Evolutionary conservation across 2,113 vertebrate species (phyloP), one percentile per base, ranked within the genome.

Genomic region (Hystrix brachyura): DNA sequence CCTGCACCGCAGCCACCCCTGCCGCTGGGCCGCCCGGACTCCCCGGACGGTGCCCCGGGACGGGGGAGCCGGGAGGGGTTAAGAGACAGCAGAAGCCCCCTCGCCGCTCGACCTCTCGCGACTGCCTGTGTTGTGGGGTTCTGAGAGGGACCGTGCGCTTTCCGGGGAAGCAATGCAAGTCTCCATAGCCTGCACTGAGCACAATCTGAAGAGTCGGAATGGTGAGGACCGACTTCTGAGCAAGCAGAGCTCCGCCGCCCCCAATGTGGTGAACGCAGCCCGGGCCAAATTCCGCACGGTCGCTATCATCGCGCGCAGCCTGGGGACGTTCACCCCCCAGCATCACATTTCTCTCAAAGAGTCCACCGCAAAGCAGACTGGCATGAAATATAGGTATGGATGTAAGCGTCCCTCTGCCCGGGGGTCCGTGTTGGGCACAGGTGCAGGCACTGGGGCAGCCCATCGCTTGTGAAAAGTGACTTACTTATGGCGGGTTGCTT

Each of bases 371-470:
- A 99, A 99, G 98, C 99, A 99, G 99, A 99, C 99, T 59, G 99
- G 99, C 98, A 99, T 99, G 99, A 99, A 99, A 98, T 99, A 99
- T 98, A 99, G 99, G 99, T 99, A 99, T 97, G 99, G 97, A 95
- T 29, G 62, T 18, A 0, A 90, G 93, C 15, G 94, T 93, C 51
- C 64, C 62, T 97, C 87, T 90, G 90, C 87, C 87, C 84, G n/a
- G 9, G 74, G 1, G 82, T 91, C 87, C 1, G 69, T 5, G 93
- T 76, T 10, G 87, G 72, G 8, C 82, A 59, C 96, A 96, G 93
- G 87, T 69, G 84, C 84, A 34, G 95, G 29, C 25, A 29, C 43
- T 83, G 34, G 67, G 60, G n/a, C 74, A 38, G 87, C 21, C 34
- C 27, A 21, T 72, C 6, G 48, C 46, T 74, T 88, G 69, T 17